Conservation (phyloP, 2,113 vertebrate genomes). For the Delphinus delphis region DNA sequence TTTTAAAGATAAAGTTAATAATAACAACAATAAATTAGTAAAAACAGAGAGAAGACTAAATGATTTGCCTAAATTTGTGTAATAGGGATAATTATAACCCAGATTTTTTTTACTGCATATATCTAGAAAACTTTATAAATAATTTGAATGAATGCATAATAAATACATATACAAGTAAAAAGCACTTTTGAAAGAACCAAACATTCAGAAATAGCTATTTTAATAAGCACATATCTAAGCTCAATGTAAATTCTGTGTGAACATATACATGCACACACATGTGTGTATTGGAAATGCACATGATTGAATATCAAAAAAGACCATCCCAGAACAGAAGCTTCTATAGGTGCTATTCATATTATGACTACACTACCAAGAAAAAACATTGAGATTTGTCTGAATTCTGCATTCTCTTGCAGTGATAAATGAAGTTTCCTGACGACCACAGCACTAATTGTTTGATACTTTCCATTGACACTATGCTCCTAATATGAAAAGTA, state of each 20-base stretch:
- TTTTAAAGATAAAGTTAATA: not conserved
- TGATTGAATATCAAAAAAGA: not conserved
- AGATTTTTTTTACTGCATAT: not conserved
- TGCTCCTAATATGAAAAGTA: not conserved
- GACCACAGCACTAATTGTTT: not conserved
- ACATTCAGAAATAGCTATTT: not conserved
- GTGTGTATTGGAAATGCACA: not conserved
- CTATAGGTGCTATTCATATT: not conserved
- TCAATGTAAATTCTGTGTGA: not conserved
- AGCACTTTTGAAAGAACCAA: not conserved
- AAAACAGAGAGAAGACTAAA: not conserved
- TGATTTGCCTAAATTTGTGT: not conserved
- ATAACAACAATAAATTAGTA: not conserved
- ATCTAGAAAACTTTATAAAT: conserved; percentile 13
- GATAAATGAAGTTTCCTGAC: not conserved
- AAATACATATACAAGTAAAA: not conserved
- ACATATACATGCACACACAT: not conserved
- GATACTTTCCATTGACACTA: not conserved
- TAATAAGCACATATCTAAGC: not conserved
- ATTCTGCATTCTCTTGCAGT: not conserved
- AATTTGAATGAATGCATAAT: not conserved
- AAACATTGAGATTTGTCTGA: not conserved
- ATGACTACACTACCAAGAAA: not conserved
- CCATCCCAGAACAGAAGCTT: not conserved
- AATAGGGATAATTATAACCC: not conserved